Conservation (phyloP, 53 echinoderm and acorn worm species). For the Holothuria scabra region DNA sequence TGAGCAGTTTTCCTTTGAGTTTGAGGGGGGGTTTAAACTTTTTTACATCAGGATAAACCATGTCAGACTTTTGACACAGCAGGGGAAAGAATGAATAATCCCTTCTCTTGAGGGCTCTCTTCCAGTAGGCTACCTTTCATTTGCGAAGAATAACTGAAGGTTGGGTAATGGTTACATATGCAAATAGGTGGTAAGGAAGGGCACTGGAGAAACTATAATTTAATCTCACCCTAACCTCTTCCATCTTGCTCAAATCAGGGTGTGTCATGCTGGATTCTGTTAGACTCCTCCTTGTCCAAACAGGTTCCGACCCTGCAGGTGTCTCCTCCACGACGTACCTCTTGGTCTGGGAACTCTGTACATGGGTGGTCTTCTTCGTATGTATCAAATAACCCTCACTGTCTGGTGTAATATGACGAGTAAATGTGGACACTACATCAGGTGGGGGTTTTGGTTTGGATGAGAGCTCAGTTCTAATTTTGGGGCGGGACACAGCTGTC, state of each 20-base stretch:
- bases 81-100: too few species aligned
- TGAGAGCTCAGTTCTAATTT: conserved; percentile 82
- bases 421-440: conserved; percentile 5
- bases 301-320: conserved; percentile 48
- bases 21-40: too few species aligned
- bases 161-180: too few species aligned
- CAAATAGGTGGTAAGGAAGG: too few species aligned
- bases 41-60: too few species aligned
- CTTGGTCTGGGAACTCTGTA: conserved; percentile 48
- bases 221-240: conserved; percentile 41
- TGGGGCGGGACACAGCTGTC: conserved; percentile 57
- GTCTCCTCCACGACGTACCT: conserved; percentile 36
- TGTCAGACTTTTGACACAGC: too few species aligned
- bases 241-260: conserved; percentile 2
- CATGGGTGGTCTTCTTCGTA: conserved; percentile 43
- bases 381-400: conserved; percentile 38
- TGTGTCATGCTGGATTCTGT: conserved; percentile 44
- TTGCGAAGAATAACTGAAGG: too few species aligned
- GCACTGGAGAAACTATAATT: too few species aligned
- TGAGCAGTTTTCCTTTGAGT: too few species aligned
- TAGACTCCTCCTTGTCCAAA: conserved; percentile 79
- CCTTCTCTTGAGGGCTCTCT: too few species aligned
- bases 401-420: conserved; percentile 25
- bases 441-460: conserved; percentile 64
- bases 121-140: too few species aligned